Evolutionary conservation across 2,113 vertebrate genomes (phyloP).

Genomic region (Accipiter virgatus): DNA sequence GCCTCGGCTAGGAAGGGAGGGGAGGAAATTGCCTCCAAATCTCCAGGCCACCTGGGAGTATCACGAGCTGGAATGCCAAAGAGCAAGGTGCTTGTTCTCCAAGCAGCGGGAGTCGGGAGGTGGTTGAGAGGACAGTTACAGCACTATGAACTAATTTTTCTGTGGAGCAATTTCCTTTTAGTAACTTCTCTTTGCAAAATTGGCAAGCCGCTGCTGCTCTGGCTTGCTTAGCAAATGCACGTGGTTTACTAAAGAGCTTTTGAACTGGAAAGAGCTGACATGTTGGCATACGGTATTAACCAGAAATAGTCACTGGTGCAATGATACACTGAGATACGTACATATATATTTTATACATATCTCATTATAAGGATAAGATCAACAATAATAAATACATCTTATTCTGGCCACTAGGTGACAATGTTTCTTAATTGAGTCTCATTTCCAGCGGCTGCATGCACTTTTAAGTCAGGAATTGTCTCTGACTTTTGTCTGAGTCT

Average conservation of each 20-base stretch:
- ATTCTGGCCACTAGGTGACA: constrained; percentile 31
- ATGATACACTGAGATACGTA: not conserved
- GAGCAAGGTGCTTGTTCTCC: not conserved
- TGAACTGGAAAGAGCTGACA: not conserved
- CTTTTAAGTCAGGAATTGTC: not conserved
- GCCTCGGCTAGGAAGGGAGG: not conserved
- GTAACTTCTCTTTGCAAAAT: not conserved
- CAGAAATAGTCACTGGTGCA: not conserved
- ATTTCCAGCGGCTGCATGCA: not conserved
- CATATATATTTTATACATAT: not conserved
- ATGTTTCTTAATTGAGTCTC: not conserved
- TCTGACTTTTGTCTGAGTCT: not conserved
- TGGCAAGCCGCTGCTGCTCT: not conserved
- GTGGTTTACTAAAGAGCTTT: not conserved
- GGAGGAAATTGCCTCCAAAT: not conserved
- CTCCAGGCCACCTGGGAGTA: not conserved
- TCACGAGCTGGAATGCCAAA: not conserved
- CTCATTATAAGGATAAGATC: not conserved
- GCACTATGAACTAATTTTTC: not conserved
- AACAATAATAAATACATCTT: not conserved
- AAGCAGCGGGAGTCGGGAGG: not conserved
- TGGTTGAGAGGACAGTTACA: not conserved
- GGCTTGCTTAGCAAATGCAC: not conserved
- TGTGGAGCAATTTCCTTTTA: not conserved
- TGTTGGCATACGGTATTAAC: not conserved